Base-by-base conservation (phyloP, 2,113 vertebrate genomes). In the Mellivora capensis region DNA sequence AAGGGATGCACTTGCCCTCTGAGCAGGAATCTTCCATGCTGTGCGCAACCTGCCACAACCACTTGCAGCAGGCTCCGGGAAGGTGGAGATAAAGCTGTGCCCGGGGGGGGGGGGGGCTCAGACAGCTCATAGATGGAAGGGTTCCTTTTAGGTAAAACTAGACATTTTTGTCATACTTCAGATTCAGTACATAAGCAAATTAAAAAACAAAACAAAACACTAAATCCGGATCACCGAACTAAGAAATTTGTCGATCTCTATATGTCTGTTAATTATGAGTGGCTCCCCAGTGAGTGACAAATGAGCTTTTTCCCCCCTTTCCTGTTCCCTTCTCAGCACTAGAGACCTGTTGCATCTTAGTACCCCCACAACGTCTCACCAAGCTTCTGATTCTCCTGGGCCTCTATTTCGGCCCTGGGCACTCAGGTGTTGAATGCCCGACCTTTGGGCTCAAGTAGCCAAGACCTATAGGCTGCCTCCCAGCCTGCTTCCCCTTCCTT, bases 111-210 rank as follows among this genome's bases (percentile, higher is more conserved):
- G 42, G 4, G 42, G 52, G 4, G 57, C 18, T 42, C 13, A 21
- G 31, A 54, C 5, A 27, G 11, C 23, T 0, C 0, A 7, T 6
- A 25, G 59, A 47, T 2, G 37, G 31, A 13, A 87, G 10, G 20
- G 29, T 81, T 69, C 34, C 39, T 52, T 61, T 54, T 39, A 61
- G 47, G 23, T 14, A 62, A 94, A 88, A 69, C 4, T 17, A 49
- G 49, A 87, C 6, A 42, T 23, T 7, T 86, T 86, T 10, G 21
- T 23, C 6, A 1, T 23, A 13, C 34, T 93, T 20, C 47, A 87
- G 37, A 72, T 21, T 83, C 25, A 44, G 44, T 59, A 83, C 10
- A 21, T 31, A 83, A 87, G 34, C 59, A 90, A 67, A 67, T 37
- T 44, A 72, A n/a, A n/a, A 61, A 37, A 61, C 4, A 42, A 23